Evolutionary conservation across 1,140 invertebrate species (phyloP).

Genomic region (Episyrphus balteatus): DNA sequence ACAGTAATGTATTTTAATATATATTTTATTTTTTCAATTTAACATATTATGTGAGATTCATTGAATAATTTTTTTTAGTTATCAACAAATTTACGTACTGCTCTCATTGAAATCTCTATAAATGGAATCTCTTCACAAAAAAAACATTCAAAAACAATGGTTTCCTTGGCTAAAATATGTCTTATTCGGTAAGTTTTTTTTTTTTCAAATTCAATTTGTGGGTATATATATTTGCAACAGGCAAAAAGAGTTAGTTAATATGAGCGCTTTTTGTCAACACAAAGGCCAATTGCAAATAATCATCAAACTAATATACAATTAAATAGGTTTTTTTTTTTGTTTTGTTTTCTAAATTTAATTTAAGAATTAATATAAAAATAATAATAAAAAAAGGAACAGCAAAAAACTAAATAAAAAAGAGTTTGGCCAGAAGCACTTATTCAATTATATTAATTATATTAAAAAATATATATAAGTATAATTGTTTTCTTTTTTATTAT

Average conservation of each 20-base stretch:
- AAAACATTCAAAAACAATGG: conserved; percentile 17
- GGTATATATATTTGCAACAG: conserved; percentile 8
- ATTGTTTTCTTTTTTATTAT: too few relatives aligned
- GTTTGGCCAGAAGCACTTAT: too few relatives aligned
- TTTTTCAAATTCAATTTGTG: conserved; percentile 12
- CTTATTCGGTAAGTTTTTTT: conserved; percentile 3
- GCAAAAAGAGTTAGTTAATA: conserved; percentile 11
- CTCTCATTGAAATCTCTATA: too few relatives aligned
- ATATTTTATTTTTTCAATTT: conserved; percentile 9
- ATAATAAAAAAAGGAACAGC: neutral
- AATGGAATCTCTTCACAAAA: conserved; percentile 9
- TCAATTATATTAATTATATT: neutral
- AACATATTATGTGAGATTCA: conserved; percentile 4
- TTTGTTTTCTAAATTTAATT: neutral
- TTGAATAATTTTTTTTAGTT: conserved; percentile 8
- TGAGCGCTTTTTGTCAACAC: conserved; percentile 38
- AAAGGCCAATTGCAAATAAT: conserved; percentile 39
- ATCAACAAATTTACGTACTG: neutral
- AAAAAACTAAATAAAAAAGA: neutral
- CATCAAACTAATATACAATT: conserved; percentile 37
- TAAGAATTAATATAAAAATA: neutral
- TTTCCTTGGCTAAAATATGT: conserved; percentile 22
- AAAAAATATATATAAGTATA: neutral
- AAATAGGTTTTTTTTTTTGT: conserved; percentile 15
- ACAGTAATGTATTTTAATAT: conserved; percentile 2